Conservation (phyloP, 2,888 invertebrate species). For the Anthrax anthrax region DNA sequence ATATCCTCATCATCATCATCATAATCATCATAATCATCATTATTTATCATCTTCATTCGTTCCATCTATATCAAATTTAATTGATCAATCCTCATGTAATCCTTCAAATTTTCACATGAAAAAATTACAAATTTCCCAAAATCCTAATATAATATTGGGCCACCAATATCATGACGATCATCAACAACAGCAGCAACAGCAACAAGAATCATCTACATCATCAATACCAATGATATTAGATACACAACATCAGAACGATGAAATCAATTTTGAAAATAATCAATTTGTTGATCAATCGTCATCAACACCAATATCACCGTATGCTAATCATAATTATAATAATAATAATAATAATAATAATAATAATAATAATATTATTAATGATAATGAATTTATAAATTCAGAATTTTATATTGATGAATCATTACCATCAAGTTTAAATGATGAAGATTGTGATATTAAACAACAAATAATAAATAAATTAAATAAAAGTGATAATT, state of each 20-base stretch:
- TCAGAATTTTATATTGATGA: constrained; percentile 82
- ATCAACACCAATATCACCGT: background rate
- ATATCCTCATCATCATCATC: background rate
- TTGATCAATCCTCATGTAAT: too few relatives aligned
- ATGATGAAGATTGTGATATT: constrained; percentile 11
- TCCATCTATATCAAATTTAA: background rate
- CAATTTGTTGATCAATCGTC: background rate
- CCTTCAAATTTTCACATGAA: background rate
- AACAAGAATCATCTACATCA: constrained; percentile 1
- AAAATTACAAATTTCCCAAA: background rate
- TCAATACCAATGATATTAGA: too few relatives aligned
- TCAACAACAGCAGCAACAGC: background rate
- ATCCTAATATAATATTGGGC: constrained; percentile 4
- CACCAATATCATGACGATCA: constrained; percentile 2
- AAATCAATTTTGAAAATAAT: too few relatives aligned
- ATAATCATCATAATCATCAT: background rate
- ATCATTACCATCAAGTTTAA: constrained; percentile 72
- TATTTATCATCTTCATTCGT: background rate
- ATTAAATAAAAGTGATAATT: constrained; percentile 1
- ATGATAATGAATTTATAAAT: constrained; percentile 49
- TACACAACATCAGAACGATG: background rate
- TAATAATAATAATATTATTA: background rate
- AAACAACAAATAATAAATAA: constrained; percentile 2
- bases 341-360: background rate
- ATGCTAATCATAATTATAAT: background rate